Evolutionary conservation across 2,888 invertebrate species (phyloP), one percentile per base, ranked within the genome.

Genomic region (Octonoba sinensis): DNA sequence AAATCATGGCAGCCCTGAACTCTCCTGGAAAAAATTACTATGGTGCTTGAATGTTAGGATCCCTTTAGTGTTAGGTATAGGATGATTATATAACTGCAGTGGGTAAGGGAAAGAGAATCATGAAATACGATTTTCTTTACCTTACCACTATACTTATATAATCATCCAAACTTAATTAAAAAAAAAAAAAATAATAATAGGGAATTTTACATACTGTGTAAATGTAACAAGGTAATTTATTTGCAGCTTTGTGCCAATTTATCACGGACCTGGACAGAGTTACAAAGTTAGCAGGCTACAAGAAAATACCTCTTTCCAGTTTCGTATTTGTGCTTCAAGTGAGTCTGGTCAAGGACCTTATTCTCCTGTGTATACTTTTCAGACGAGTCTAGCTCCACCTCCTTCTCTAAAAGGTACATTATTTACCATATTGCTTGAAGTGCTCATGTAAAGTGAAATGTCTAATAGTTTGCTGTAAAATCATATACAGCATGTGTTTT

Each of bases 341-440:
- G 94, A 94, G 88, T 95, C 95, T 77, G 96, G 96, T 18, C 92
- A 93, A 85, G 96, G 96, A 22, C 92, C 92, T 49, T 95, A 93
- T 90, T 94, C 95, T 11, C 91, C 91, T 79, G 91, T 92, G 72
- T 91, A 92, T 88, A 89, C 91, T 78, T 95, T 93, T 88, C 90
- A 90, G 86, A 97, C 96, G 56, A 91, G 90, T 82, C 91, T 93
- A 85, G 93, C 96, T 46, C 93, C 95, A 75, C 96, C 96, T 47
- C 92, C 93, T 74, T 92, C 93, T 82, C 91, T 95, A 64, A 94
- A 93, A 91, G 89, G 91, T 91, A 86, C 73, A 72, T 56, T 6
- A 27, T 6, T 27, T 27, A 27, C n/a, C 24, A 56, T 69, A 44
- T 46, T n/a, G 16, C 13, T 27, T 62, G 11, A 60, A 22, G 24